Conservation (phyloP, 2,888 invertebrate genomes). For the Blomia tropicalis region DNA sequence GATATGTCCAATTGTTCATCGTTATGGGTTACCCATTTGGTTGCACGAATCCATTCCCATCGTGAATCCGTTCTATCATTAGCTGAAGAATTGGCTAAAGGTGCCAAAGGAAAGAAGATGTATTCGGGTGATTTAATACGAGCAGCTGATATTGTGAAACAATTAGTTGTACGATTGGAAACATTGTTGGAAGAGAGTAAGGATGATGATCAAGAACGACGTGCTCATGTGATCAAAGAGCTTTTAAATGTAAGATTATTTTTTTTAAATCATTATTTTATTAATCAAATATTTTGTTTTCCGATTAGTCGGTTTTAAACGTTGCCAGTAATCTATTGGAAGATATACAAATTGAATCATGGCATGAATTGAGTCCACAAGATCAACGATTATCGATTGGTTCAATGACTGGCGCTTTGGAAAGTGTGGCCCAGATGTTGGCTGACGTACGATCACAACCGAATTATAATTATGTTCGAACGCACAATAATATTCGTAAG, state of each 20-base stretch:
- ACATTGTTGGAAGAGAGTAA: conserved; percentile 17
- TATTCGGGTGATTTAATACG: conserved; percentile 31
- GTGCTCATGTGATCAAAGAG: conserved; percentile 30
- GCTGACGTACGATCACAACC: conserved; percentile 23
- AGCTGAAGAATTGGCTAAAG: conserved; percentile 32
- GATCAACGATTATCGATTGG: conserved; percentile 19
- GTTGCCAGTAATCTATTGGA: conserved; percentile 24
- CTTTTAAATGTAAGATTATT: conserved; percentile 31
- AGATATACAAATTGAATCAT: conserved; percentile 21
- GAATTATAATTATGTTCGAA: conserved; percentile 23
- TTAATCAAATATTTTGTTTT: neutral
- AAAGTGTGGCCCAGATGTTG: conserved; percentile 18
- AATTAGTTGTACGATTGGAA: conserved; percentile 28
- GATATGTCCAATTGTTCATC: conserved; percentile 24
- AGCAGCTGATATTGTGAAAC: conserved; percentile 29
- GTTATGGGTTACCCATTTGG: conserved; percentile 23
- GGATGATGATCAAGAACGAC: conserved; percentile 24
- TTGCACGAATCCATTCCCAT: conserved; percentile 19
- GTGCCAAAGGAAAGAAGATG: conserved; percentile 30
- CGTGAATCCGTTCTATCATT: conserved; percentile 31
- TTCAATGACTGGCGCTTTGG: conserved; percentile 20
- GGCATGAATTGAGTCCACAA: conserved; percentile 21
- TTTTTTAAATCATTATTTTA: neutral
- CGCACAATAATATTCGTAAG: conserved; percentile 25
- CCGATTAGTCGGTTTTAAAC: conserved; percentile 23